These are phyloP conservation scores for Strigamia crassipes DNA, from an alignment of 2,888 invertebrate genomes.

Conservation along the genomic window DNA sequence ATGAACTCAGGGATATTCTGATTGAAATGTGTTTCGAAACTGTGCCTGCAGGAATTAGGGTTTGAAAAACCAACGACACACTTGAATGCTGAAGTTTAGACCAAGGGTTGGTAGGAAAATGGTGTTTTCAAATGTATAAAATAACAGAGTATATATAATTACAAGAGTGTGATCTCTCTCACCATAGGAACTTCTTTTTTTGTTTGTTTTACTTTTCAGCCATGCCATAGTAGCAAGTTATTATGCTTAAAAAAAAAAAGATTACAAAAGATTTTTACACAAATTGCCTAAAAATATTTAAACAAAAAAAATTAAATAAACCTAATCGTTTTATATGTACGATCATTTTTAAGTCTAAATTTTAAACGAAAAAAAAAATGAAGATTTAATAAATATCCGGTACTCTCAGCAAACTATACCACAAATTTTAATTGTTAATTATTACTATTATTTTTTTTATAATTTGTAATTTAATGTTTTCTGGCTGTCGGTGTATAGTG, in stretches of 20 bases:
- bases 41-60: slow-evolving; percentile 7
- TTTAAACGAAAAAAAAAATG: not conserved
- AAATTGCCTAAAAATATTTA: slow-evolving; percentile 1
- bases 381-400: slow-evolving; percentile 23
- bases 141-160: slow-evolving; percentile 21
- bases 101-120: slow-evolving; percentile 46
- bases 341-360: not conserved
- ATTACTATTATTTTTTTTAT: not conserved
- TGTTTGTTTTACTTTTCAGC: slow-evolving; percentile 2
- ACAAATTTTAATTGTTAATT: slow-evolving; percentile 3
- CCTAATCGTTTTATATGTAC: slow-evolving; percentile 11
- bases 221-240: not conserved
- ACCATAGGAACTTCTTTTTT: not conserved
- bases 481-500: not conserved
- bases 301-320: not conserved
- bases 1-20: not conserved
- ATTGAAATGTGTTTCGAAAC: slow-evolving; percentile 16
- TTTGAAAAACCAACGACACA: not conserved
- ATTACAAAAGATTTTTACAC: not conserved
- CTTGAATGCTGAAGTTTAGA: slow-evolving; percentile 13
- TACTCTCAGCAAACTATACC: slow-evolving; percentile 47
- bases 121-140: slow-evolving; percentile 21
- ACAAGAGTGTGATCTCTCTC: not conserved
- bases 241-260: not conserved
- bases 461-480: slow-evolving; percentile 6